phyloP scores from a whole-genome alignment of 2,797 vertebrate genomes.

The Selene dorsalis region DNA sequence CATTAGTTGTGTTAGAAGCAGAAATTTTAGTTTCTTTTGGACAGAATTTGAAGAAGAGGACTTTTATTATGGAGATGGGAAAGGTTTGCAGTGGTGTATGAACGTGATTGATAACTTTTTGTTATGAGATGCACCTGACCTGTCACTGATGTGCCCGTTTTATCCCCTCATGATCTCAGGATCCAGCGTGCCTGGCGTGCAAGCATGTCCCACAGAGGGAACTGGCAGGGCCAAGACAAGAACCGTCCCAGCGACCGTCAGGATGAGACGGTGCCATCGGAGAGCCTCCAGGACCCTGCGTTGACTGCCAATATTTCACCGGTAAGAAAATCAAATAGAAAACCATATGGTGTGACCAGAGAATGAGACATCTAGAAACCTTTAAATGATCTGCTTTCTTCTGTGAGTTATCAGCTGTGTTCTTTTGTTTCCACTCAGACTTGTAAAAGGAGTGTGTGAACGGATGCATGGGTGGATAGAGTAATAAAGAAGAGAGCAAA shows the following conservation, averaged over 20 bases:
- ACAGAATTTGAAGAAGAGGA: background rate
- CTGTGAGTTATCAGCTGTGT: slow-evolving; percentile 39
- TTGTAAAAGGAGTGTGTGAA: slow-evolving; percentile 18
- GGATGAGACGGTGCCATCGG: slow-evolving; percentile 39
- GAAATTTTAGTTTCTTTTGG: no score
- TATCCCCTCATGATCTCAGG: slow-evolving; percentile 56
- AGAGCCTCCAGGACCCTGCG: slow-evolving; percentile 58
- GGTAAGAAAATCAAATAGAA: slow-evolving; percentile 65
- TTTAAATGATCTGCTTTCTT: slow-evolving; percentile 11
- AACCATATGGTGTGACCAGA: slow-evolving; percentile 20
- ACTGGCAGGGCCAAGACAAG: slow-evolving; percentile 54
- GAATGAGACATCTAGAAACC: slow-evolving; percentile 15
- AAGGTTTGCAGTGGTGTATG: background rate
- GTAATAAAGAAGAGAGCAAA: slow-evolving; percentile 59
- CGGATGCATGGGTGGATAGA: slow-evolving; percentile 49
- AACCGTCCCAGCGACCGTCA: slow-evolving; percentile 14
- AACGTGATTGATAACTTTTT: background rate
- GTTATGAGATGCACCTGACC: background rate
- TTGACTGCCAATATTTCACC: slow-evolving; percentile 59
- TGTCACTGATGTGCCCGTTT: background rate
- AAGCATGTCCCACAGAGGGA: slow-evolving; percentile 67
- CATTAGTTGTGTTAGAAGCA: background rate
- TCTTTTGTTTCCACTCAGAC: slow-evolving; percentile 42
- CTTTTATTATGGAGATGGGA: no score
- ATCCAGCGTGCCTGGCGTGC: slow-evolving; percentile 86